These are phyloP conservation scores for Thermophis baileyi DNA, from an alignment of 2,113 vertebrate genomes.

Conservation along the genomic window DNA sequence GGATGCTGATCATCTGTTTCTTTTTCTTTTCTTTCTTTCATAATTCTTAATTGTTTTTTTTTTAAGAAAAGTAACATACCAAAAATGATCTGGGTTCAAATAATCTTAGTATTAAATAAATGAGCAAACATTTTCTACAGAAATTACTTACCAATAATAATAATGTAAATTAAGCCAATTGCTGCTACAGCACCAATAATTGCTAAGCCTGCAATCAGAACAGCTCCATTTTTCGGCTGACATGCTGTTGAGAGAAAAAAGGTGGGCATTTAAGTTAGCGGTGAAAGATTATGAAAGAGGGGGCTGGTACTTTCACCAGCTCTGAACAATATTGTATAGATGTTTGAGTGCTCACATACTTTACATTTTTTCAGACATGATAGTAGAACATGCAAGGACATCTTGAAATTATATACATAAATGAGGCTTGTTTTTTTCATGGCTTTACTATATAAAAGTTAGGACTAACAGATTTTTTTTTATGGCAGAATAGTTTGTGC, in stretches of 20 bases:
- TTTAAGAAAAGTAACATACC: background rate
- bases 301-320: background rate
- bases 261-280: background rate
- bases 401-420: background rate
- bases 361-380: background rate
- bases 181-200: conserved; percentile 68
- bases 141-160: conserved; percentile 73
- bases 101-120: background rate
- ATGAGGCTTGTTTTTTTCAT: background rate
- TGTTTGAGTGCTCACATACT: too few relatives aligned
- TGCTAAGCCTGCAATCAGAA: conserved; percentile 73
- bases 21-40: background rate
- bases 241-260: conserved; percentile 61
- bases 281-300: background rate
- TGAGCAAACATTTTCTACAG: background rate
- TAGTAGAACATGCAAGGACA: background rate
- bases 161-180: conserved; percentile 70
- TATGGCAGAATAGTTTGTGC: background rate
- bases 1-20: background rate
- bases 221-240: conserved; percentile 54
- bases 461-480: background rate
- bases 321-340: background rate
- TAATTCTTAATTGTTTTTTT: background rate
- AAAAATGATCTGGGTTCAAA: background rate
- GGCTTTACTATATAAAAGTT: background rate